Evolutionary conservation across 1,140 invertebrate genomes (phyloP).

Genomic region (Bombus superbus): DNA sequence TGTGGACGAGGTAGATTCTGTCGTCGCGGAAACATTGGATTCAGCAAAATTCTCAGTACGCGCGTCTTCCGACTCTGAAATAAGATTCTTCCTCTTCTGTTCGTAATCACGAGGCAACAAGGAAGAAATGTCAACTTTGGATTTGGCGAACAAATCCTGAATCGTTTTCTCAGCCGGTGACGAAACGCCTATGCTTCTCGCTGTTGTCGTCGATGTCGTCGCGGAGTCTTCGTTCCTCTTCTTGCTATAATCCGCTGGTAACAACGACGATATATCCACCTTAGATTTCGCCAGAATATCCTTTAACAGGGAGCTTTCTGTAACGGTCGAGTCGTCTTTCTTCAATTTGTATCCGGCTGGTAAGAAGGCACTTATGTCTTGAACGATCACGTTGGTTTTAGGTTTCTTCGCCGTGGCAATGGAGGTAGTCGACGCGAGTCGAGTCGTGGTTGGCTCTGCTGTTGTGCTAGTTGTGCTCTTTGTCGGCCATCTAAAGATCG

Average conservation of each 20-base stretch:
- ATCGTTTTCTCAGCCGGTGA: conserved; percentile 69
- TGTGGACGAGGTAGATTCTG: conserved; percentile 63
- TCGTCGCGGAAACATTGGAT: conserved; percentile 49
- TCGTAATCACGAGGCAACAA: conserved; percentile 86
- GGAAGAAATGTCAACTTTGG: conserved; percentile 84
- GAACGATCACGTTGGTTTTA: conserved; percentile 57
- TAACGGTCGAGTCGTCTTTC: conserved; percentile 73
- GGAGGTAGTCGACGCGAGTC: neutral
- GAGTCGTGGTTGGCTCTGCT: conserved; percentile 50
- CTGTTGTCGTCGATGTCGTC: conserved; percentile 57
- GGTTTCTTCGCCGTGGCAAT: conserved; percentile 30
- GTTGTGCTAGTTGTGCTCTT: conserved; percentile 52
- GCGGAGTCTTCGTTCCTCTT: conserved; percentile 62
- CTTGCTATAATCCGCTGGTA: conserved; percentile 85
- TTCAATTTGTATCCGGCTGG: conserved; percentile 87
- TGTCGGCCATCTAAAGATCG: conserved; percentile 49
- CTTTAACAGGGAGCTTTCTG: conserved; percentile 73
- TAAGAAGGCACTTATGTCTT: conserved; percentile 85
- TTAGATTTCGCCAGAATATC: conserved; percentile 81
- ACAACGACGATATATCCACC: conserved; percentile 85
- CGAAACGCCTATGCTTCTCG: conserved; percentile 31
- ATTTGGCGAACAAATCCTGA: conserved; percentile 80
- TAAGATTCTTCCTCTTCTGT: conserved; percentile 69
- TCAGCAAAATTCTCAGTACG: conserved; percentile 49
- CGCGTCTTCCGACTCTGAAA: neutral